phyloP scores from a whole-genome alignment of 2,113 vertebrate species.

The Nothocercus nigrocapillus region DNA sequence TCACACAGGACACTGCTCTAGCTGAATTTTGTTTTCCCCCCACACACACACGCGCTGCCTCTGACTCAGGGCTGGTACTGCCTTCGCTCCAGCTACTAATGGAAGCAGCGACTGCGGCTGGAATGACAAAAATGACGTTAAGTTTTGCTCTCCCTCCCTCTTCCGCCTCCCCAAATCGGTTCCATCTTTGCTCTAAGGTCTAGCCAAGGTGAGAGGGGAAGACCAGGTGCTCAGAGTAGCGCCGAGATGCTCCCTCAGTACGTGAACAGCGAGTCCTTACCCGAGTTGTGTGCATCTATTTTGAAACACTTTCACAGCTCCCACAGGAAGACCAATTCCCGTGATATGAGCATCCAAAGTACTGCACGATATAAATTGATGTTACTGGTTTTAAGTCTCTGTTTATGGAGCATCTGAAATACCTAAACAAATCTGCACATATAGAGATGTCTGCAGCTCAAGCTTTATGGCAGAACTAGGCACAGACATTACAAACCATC shows the following conservation, averaged over 20 bases:
- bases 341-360: not conserved
- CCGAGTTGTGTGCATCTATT: not conserved
- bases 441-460: not conserved
- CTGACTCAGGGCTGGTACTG: not conserved
- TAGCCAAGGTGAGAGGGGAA: not conserved
- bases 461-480: not conserved
- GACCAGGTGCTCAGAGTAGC: not conserved
- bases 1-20: no score
- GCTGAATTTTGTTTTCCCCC: not conserved
- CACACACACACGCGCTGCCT: not conserved
- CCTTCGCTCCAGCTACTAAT: not conserved
- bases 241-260: rapidly evolving
- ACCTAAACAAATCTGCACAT: not conserved
- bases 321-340: not conserved
- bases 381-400: not conserved
- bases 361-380: not conserved
- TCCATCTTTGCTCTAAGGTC: not conserved
- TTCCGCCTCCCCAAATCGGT: not conserved
- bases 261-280: rapidly evolving
- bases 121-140: not conserved
- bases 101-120: not conserved
- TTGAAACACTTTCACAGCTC: rapidly evolving
- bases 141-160: not conserved
- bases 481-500: not conserved
- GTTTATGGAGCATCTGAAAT: not conserved